Percentiles rank a stretch among this genome's conserved stretches.
Evolutionary conservation across 1,140 invertebrate species (phyloP).

Genomic region (Apolygus lucorum): DNA sequence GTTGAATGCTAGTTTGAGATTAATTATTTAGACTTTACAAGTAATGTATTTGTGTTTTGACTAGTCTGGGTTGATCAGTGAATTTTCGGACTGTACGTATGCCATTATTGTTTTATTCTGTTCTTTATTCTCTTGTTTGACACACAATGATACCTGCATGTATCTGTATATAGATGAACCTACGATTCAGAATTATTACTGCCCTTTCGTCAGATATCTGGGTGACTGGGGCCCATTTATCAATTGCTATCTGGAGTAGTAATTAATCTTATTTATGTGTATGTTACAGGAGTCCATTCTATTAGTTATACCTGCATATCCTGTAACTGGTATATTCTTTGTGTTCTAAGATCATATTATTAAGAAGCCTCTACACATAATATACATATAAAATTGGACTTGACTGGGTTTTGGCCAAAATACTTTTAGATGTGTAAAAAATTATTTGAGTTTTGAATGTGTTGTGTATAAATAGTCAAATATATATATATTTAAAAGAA

Average conservation of each 20-base stretch:
- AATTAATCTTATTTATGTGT: background rate
- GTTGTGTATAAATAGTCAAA: background rate
- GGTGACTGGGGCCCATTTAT: background rate
- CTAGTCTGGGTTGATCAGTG: background rate
- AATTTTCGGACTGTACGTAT: background rate
- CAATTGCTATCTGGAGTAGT: background rate
- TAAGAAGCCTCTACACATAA: background rate
- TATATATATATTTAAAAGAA: background rate
- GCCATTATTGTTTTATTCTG: background rate
- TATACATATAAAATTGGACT: background rate
- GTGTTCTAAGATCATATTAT: background rate
- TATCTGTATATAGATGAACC: background rate
- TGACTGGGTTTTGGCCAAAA: constrained; percentile 6
- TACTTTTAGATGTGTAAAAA: background rate
- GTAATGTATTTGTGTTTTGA: background rate
- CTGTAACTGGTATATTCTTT: background rate
- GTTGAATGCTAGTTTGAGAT: background rate
- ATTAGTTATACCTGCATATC: background rate
- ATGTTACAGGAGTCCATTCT: background rate
- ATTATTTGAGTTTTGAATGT: background rate
- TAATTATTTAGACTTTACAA: background rate
- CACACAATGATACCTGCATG: background rate
- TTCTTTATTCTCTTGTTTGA: background rate
- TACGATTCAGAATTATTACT: background rate
- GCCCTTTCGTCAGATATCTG: background rate